Percentiles rank a stretch among this genome's conserved stretches.
Evolutionary conservation across 2,797 vertebrate species (phyloP).

Genomic region (Neomorphus geoffroyi): DNA sequence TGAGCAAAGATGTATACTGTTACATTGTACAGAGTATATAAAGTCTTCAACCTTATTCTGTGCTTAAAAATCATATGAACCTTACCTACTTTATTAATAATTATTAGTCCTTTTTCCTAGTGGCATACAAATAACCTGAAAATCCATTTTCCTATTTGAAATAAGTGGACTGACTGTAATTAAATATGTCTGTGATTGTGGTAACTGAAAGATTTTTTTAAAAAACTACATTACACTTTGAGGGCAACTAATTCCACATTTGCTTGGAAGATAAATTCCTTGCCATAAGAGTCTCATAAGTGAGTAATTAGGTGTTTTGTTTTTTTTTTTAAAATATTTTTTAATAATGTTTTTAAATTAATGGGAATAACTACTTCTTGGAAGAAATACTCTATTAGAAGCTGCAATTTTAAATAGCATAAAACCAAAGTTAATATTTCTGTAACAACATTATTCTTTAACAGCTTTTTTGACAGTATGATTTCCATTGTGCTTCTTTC

Average conservation of each 20-base stretch:
- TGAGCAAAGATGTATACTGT: not conserved
- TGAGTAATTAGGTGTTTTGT: not conserved
- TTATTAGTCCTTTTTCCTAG: not conserved
- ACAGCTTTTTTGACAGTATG: not conserved
- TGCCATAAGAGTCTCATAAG: not conserved
- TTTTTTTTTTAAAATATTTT: not conserved
- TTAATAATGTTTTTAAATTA: not conserved
- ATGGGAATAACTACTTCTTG: not conserved
- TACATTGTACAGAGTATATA: fast-evolving
- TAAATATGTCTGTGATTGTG: not conserved
- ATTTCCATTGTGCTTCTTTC: not conserved
- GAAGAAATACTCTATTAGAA: not conserved
- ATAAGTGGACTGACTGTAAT: not conserved
- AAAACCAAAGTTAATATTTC: not conserved
- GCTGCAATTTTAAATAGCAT: not conserved
- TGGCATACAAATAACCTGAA: not conserved
- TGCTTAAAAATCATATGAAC: not conserved
- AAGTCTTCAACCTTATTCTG: not conserved
- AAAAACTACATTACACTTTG: not conserved
- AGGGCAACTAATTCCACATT: not conserved
- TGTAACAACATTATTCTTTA: not conserved
- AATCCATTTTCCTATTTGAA: not conserved
- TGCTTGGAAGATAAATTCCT: not conserved
- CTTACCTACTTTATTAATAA: not conserved
- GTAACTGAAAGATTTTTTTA: not conserved